Conservation (phyloP, 2,797 vertebrate genomes). For the Pogoniulus pusillus region DNA sequence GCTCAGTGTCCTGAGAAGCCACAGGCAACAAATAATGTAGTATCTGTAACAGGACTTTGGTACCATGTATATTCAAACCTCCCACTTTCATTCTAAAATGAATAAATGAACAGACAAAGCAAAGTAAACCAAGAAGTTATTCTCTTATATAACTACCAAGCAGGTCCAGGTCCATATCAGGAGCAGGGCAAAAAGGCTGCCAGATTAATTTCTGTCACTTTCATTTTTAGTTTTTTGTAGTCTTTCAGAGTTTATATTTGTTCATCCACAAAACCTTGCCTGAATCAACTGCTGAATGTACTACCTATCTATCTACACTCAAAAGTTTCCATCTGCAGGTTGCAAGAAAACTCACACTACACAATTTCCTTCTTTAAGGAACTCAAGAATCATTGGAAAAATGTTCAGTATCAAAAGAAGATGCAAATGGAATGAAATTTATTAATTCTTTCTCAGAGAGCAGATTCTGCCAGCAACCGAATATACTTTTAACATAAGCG, state of each 20-base stretch:
- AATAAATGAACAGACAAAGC: background rate
- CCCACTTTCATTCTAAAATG: background rate
- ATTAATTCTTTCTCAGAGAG: background rate
- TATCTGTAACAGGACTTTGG: background rate
- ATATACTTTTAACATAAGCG: background rate
- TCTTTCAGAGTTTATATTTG: background rate
- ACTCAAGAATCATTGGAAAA: constrained; percentile 2
- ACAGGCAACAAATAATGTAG: background rate
- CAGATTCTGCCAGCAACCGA: background rate
- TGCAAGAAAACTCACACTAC: constrained; percentile 29
- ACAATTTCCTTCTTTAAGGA: constrained; percentile 9
- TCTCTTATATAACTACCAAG: background rate
- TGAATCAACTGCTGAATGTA: background rate
- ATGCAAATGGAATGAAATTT: background rate
- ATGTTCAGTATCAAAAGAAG: background rate
- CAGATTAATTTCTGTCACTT: background rate
- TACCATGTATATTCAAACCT: background rate
- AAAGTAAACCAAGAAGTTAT: background rate
- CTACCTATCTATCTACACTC: background rate
- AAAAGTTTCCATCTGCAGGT: constrained; percentile 4
- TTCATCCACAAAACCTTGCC: background rate
- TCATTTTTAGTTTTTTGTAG: background rate
- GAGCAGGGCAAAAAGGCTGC: background rate
- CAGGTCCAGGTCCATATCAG: background rate
- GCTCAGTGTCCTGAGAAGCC: constrained; percentile 2